Base-by-base conservation (phyloP, 2,113 vertebrate species). In the Eurypyga helias region DNA sequence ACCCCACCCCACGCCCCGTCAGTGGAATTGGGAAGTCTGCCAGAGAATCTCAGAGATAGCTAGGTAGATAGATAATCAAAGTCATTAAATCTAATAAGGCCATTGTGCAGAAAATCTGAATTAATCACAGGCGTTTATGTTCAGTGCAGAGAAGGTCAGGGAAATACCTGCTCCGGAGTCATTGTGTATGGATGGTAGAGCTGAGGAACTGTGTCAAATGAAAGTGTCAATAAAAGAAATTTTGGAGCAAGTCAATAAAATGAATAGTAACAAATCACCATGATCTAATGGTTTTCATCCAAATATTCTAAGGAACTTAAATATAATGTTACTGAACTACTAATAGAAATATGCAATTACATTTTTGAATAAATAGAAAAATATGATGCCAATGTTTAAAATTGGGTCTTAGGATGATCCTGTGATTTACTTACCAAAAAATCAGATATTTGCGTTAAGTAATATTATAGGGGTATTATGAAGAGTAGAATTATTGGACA, bases 191-290 rank as follows among this genome's bases (percentile, higher is more conserved):
- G 54, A 69, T 83, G 52, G 69, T 65, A 85, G 67, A 72, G 55
- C 45, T 86, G 86, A 94, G 41, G 33, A 60, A 57, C 33, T 83
- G n/a, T 38, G 52, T 93, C 57, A 79, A 86, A 90, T 88, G 58
- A n/a, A 90, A 48, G 10, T 72, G 38, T 67, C 45, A 61, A 65
- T 94, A 86, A 86, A 89, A 92, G 26, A 57, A 1, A 0, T 65
- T 89, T 92, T 83, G 48, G 25, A 89, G 43, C 19, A 92, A 90
- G 77, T 90, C 58, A 78, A 72, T 97, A 76, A 89, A 95, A 88
- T 72, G 2, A 90, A 17, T 43, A 51, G 11, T n/a, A 80, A 36
- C 34, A 80, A 55, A 76, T 72, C 57, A 64, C 17, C 10, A 23
- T 34, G 12, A 48, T 61, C 43, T 72, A 77, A 48, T 57, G 33